phyloP scores from a whole-genome alignment of 1,140 invertebrate genomes.

The Drosophila bocki region DNA sequence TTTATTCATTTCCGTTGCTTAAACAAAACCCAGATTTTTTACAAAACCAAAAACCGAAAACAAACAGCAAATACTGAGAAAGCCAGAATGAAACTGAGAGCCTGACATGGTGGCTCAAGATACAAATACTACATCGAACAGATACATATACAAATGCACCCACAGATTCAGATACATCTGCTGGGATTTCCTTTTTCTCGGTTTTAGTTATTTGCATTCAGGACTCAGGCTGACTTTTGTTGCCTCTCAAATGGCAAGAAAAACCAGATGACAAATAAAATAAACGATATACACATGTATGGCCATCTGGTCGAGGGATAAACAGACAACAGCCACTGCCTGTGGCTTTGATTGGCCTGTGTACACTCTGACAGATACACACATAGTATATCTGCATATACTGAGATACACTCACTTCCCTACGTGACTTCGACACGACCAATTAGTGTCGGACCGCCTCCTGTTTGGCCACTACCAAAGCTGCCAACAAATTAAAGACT shows the following conservation, averaged over 20 bases:
- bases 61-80: slow-evolving; percentile 53
- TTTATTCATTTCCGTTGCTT: slow-evolving; percentile 44
- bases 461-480: slow-evolving; percentile 18
- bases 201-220: slow-evolving; percentile 67
- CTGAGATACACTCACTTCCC: slow-evolving; percentile 33
- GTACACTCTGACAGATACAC: slow-evolving; percentile 37
- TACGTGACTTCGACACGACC: slow-evolving; percentile 79
- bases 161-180: slow-evolving; percentile 42
- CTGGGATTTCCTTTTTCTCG: slow-evolving; percentile 46
- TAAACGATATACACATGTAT: slow-evolving; percentile 62
- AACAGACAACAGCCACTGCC: slow-evolving; percentile 19
- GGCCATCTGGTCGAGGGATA: slow-evolving; percentile 46
- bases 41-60: slow-evolving; percentile 39
- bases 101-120: slow-evolving; percentile 52
- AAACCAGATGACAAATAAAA: slow-evolving; percentile 77
- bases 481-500: slow-evolving; percentile 70
- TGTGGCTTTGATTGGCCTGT: slow-evolving; percentile 54
- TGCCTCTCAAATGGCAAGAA: slow-evolving; percentile 32
- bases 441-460: slow-evolving; percentile 67
- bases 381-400: slow-evolving; percentile 14
- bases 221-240: slow-evolving; percentile 71
- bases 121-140: slow-evolving; percentile 40
- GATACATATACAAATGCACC: slow-evolving; percentile 22
- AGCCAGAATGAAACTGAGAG: slow-evolving; percentile 19
- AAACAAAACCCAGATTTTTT: slow-evolving; percentile 37